Base-by-base conservation (phyloP, 2,888 invertebrate genomes). In the Darwinula stevensoni region DNA sequence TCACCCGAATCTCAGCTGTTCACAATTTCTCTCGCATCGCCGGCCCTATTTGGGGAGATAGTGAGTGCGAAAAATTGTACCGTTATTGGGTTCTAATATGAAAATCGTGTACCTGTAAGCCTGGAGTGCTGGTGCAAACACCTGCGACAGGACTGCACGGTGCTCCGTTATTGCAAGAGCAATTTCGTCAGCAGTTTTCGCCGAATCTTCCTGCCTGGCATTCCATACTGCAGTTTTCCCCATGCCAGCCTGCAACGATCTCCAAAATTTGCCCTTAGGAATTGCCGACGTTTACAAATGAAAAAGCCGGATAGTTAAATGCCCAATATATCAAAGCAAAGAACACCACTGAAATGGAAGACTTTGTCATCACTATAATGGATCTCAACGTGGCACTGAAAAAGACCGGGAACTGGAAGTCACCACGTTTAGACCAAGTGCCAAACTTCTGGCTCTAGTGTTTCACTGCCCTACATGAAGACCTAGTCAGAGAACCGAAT, bases 61-160 rank as follows among this genome's bases (percentile, higher is more conserved):
- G 6, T 9, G 37, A 38, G 14, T 17, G 33, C 3, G 32, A 27
- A 34, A 35, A 34, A 34, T 37, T 38, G 27, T 35, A 12, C 35
- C 6, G 29, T 14, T n/a, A 22, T n/a, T 22, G 22, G 9, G 22
- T 22, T 9, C 6, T 9, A 9, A n/a, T 9, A 9, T 22, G n/a
- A n/a, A 13, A 14, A 13, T 5, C 9, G 13, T 5, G 6, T 6
- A 6, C 28, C 9, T 28, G 48, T 46, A 47, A 88, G 15, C 88
- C 88, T 36, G 73, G 61, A 1, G 69, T 62, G 52, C 88, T 88
- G 36, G 69, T 67, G 50, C 88, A 86, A 39, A 57, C 59, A 42
- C 72, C 80, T 44, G 67, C 70, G 36, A 71, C 61, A 13, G 76
- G 74, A 52, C 75, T 67, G 48, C 82, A 82, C 13, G 72, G 67